A percentile compares a stretch with the other conserved stretches of the same genome.
These are phyloP conservation scores for Bagarius yarrelli DNA, from an alignment of 2,113 vertebrate genomes.

Conservation along the genomic window DNA sequence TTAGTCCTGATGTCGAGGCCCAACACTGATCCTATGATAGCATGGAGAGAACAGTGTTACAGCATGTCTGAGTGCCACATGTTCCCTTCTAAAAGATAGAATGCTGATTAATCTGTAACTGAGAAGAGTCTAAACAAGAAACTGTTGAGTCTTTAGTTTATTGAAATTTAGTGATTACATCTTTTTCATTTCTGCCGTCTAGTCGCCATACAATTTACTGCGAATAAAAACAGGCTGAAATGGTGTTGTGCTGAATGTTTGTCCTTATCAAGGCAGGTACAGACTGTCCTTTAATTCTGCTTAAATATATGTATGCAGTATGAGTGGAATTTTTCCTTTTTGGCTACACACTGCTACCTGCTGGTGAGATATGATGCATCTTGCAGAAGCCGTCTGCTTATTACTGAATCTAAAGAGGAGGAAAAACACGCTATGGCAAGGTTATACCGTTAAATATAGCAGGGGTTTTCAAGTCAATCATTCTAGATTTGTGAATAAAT, in stretches of 20 bases:
- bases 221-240: background rate
- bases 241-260: slow-evolving; percentile 50
- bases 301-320: slow-evolving; percentile 32
- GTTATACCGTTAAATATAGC: background rate
- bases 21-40: slow-evolving; percentile 22
- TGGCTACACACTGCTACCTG: slow-evolving; percentile 29
- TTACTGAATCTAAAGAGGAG: background rate
- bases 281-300: slow-evolving; percentile 35
- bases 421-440: background rate
- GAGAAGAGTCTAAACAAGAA: slow-evolving; percentile 37
- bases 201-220: background rate
- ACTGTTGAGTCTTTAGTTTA: background rate
- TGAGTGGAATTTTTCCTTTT: slow-evolving; percentile 38
- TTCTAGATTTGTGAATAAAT: background rate
- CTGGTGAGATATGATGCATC: slow-evolving; percentile 44
- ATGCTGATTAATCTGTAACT: background rate
- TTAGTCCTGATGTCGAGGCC: background rate
- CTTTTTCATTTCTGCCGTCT: background rate
- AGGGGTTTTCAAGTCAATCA: background rate
- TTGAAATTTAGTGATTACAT: background rate
- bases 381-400: background rate
- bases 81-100: background rate
- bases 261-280: slow-evolving; percentile 47
- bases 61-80: slow-evolving; percentile 6
- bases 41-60: slow-evolving; percentile 26